Conservation (phyloP, 2,888 invertebrate genomes). For the Automeris io region DNA sequence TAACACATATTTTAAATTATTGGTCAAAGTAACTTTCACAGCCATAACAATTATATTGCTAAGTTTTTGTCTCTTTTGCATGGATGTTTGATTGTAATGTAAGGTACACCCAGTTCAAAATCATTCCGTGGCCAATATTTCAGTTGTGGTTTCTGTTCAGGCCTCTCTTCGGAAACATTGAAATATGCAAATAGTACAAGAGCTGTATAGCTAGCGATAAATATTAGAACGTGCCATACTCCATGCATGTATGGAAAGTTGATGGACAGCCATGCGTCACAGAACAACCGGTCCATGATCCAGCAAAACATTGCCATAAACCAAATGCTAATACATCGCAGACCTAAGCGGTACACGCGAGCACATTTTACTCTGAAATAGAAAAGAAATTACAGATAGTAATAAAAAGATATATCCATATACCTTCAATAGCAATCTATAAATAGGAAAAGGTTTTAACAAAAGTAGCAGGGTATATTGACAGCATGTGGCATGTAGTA, state of each 20-base stretch:
- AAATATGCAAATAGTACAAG: slow-evolving; percentile 88
- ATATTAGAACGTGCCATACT: slow-evolving; percentile 89
- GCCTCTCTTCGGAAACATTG: slow-evolving; percentile 83
- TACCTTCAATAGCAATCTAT: not conserved
- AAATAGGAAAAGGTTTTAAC: slow-evolving; percentile 5
- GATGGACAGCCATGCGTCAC: slow-evolving; percentile 86
- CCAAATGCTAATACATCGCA: slow-evolving; percentile 82
- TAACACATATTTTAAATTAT: no score
- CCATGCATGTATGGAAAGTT: slow-evolving; percentile 90
- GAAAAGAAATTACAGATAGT: no score
- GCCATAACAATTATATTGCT: slow-evolving; percentile 56
- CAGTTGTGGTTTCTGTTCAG: slow-evolving; percentile 82
- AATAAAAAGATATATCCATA: no score
- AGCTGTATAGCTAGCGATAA: slow-evolving; percentile 86
- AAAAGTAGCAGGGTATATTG: no score
- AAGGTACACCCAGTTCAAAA: slow-evolving; percentile 87
- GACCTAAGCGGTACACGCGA: slow-evolving; percentile 83
- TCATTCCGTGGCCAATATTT: slow-evolving; percentile 87
- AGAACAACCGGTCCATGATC: slow-evolving; percentile 87
- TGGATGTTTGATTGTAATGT: slow-evolving; percentile 81
- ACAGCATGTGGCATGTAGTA: not conserved
- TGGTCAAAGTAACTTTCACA: slow-evolving; percentile 1
- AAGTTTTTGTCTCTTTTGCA: slow-evolving; percentile 63
- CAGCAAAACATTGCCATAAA: slow-evolving; percentile 84
- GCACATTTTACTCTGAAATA: slow-evolving; percentile 75